These are phyloP conservation scores for Xenus cinereus DNA, from an alignment of 2,113 vertebrate species.

Conservation along the genomic window DNA sequence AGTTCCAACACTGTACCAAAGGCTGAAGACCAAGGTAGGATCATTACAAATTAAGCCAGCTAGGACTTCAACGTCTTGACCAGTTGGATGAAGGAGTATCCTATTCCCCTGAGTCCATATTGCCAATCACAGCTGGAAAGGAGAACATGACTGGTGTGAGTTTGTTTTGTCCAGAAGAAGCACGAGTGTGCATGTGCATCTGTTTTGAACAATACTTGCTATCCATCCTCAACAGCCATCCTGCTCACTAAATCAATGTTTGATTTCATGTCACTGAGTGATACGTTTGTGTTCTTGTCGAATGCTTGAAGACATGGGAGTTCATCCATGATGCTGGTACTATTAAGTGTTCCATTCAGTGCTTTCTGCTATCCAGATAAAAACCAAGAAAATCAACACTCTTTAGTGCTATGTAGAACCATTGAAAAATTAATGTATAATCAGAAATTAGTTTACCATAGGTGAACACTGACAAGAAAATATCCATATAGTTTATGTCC, in stretches of 20 bases:
- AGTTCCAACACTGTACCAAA: neutral
- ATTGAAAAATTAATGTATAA: neutral
- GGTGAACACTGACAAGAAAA: neutral
- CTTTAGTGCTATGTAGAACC: neutral
- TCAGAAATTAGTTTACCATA: neutral
- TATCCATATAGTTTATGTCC: neutral
- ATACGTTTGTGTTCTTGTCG: neutral
- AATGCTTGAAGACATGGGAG: neutral
- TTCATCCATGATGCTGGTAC: neutral
- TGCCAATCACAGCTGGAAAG: neutral
- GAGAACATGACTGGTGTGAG: neutral
- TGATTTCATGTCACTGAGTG: neutral
- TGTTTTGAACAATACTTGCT: neutral
- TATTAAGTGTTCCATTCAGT: neutral
- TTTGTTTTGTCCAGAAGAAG: neutral
- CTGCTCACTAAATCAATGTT: neutral
- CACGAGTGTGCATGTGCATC: accelerated
- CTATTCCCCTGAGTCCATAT: neutral
- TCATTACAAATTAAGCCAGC: neutral
- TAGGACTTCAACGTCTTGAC: neutral
- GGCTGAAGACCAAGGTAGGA: neutral
- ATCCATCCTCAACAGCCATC: neutral
- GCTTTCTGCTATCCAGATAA: neutral
- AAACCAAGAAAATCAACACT: neutral
- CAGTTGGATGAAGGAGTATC: neutral